Evolutionary conservation across 2,797 vertebrate genomes (phyloP).

Genomic region (Danio choprae): DNA sequence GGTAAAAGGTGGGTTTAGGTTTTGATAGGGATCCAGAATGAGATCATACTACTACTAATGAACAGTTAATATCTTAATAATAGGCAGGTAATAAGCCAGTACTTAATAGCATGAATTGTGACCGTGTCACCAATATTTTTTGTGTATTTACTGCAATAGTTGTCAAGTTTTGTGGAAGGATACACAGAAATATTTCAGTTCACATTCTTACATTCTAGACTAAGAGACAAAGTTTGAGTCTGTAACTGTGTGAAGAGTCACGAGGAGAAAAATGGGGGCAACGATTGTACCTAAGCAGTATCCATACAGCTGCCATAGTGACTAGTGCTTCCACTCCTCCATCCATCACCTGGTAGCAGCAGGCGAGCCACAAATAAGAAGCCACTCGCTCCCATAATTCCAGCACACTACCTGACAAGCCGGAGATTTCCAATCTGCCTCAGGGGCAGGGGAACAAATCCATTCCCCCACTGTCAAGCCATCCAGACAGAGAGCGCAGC

Average conservation of each 20-base stretch:
- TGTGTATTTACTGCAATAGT: not conserved
- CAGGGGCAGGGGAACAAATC: constrained; percentile 48
- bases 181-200: not conserved
- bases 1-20: too few relatives aligned
- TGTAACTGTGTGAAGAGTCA: constrained; percentile 7
- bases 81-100: too few relatives aligned
- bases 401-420: constrained; percentile 51
- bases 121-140: too few relatives aligned
- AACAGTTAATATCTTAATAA: too few relatives aligned
- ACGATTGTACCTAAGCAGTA: constrained; percentile 26
- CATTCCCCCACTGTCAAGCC: constrained; percentile 53
- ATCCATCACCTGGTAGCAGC: constrained; percentile 49
- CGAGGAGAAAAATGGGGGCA: constrained; percentile 1
- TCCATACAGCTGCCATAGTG: constrained; percentile 42
- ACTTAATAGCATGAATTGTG: too few relatives aligned
- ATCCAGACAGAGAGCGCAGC: constrained; percentile 35
- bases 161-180: not conserved
- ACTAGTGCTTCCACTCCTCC: constrained; percentile 39
- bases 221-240: constrained; percentile 15
- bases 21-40: too few relatives aligned
- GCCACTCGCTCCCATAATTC: constrained; percentile 55
- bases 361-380: constrained; percentile 42
- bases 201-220: not conserved
- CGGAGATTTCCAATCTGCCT: constrained; percentile 55
- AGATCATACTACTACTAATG: too few relatives aligned